Base-by-base conservation (phyloP, 2,113 vertebrate species). In the Riparia riparia region DNA sequence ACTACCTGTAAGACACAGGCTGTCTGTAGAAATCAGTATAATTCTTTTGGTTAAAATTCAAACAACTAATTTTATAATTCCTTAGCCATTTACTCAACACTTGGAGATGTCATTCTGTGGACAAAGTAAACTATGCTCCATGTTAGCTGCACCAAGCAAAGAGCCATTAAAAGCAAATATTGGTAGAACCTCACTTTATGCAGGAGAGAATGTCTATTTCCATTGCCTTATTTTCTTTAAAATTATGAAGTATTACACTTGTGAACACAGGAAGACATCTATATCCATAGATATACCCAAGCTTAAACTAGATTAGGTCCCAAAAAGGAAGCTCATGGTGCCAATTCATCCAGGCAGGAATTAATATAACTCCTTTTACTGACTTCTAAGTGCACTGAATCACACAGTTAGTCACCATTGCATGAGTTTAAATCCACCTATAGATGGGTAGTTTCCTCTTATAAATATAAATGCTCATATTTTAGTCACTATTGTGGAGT, bases 21-120 rank as follows among this genome's bases (percentile, higher is more conserved):
- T 49, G 37, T 60, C 65, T 76, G 60, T 34, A 86, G 70, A 89
- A 82, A 72, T 17, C 24, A 51, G 28, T n/a, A n/a, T 87, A 41
- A 81, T 76, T 32, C 37, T 32, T 81, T 56, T 87, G 63, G 45
- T 58, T 93, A 72, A 42, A 93, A 82, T 79, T 83, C 4, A 3
- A 84, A n/a, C 42, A 90, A 90, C 21, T 70, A 21, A 69, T 79
- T 95, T 94, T 69, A 68, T 82, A 94, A 86, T 77, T 97, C 79
- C 78, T 92, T 57, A 79, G 20, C 26, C 61, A 82, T 96, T 93
- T 92, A 74, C 51, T 96, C 47, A 86, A 65, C 42, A 82, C 64
- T 90, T 92, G 70, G 90, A 95, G 93, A 89, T 80, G 31, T 79
- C 64, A 70, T 39, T 92, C 82, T 76, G 61, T 89, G 68, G 60